Evolutionary conservation across 2,113 vertebrate genomes (phyloP), one percentile per base, ranked within the genome.

Genomic region (Silurus asotus): DNA sequence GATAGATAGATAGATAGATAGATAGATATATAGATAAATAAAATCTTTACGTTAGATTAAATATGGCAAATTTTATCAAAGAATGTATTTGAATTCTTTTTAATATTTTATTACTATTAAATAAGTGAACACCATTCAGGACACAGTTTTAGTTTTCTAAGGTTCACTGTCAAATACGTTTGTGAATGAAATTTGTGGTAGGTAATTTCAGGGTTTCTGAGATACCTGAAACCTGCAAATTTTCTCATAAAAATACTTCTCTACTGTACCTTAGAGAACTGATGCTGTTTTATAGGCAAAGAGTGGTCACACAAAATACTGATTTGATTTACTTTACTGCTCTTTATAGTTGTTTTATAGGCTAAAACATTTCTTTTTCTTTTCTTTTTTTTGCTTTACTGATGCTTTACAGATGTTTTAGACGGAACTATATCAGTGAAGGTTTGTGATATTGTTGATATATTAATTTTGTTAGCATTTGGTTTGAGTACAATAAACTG

Each of bases 241-340:
- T 79, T 45, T 56, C 77, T 79, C 77, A 61, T 80, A 80, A 80
- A 80, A 20, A 28, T 14, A 11, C 17, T 23, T 45, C 17, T 9
- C 45, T 61, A 80, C 56, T 80, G 56, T 80, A 48, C 77, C 56
- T 80, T 80, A 80, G 77, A 61, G 77, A 61, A 45, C 55, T 19
- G 55, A 79, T 37, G 56, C 56, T 79, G 55, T 61, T 79, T 79
- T 79, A 59, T 79, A 79, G 77, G 56, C 77, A 79, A 45, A 58
- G 23, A 45, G 55, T 37, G 25, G 53, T 79, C 53, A 59, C 25
- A 58, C 25, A 61, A 59, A 75, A 45, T 61, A 45, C 28, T 45
- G 28, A 61, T 23, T 11, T 61, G 77, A 61, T 61, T 61, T 80
- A 80, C 37, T 61, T 45, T 77, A 77, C 74, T 77, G 74, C 74